These are phyloP conservation scores for human DNA, from an alignment of 2,113 vertebrate genomes.

Conservation along the genomic window GRCh38 chr17:9967501-9968000, in stretches of 20 bases:
- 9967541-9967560: not conserved
- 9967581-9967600: accelerated
- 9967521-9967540: not conserved
- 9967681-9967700: not conserved
- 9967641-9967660: not conserved
- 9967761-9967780: not conserved
- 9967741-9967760: not conserved
- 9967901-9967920: not conserved
- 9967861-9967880: not conserved
- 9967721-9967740: no score
- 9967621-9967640: not conserved
- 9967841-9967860: not conserved
- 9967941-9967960: not conserved
- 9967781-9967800: not conserved
- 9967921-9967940: not conserved
- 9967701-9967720: not conserved
- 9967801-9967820: not conserved
- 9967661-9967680: not conserved
- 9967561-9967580: not conserved
- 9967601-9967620: not conserved
- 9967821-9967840: not conserved
- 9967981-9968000: not conserved
- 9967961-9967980: not conserved
- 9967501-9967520: not conserved
- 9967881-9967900: not conserved